Evolutionary conservation across 2,888 invertebrate genomes (phyloP).

Genomic region (Apamea monoglypha): DNA sequence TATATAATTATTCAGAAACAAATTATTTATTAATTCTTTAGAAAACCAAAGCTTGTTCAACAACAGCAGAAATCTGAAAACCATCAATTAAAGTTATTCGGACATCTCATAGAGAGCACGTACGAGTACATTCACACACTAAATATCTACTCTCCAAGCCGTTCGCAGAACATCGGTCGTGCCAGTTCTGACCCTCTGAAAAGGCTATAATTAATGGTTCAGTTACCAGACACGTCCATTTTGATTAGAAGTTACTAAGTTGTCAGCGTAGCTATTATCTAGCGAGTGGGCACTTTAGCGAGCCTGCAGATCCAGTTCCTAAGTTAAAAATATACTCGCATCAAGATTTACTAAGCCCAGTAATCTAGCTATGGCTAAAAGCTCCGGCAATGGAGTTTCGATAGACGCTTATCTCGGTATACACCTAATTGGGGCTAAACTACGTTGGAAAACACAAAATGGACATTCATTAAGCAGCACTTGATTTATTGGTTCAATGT

Average conservation of each 20-base stretch:
- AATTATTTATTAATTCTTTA: background rate
- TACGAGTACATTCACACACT: background rate
- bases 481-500: constrained; percentile 52
- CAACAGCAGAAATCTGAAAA: background rate
- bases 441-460: constrained; percentile 50
- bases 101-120: background rate
- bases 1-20: constrained; percentile 5
- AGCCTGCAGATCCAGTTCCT: constrained; percentile 50
- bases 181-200: constrained; percentile 23
- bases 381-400: constrained; percentile 48
- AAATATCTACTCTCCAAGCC: background rate
- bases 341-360: constrained; percentile 50
- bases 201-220: constrained; percentile 36
- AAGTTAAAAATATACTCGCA: constrained; percentile 56
- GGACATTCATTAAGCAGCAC: constrained; percentile 37
- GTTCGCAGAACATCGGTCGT: constrained; percentile 1
- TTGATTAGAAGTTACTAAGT: constrained; percentile 52
- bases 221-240: constrained; percentile 45
- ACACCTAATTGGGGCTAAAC: constrained; percentile 53
- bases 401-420: constrained; percentile 50
- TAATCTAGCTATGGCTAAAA: constrained; percentile 52
- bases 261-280: constrained; percentile 53
- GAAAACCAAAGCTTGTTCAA: background rate
- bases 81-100: background rate
- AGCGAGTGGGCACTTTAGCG: constrained; percentile 48